Percentiles rank a stretch among this genome's conserved stretches.
Evolutionary conservation across 2,797 vertebrate genomes (phyloP).

Genomic region (Morelia viridis): DNA sequence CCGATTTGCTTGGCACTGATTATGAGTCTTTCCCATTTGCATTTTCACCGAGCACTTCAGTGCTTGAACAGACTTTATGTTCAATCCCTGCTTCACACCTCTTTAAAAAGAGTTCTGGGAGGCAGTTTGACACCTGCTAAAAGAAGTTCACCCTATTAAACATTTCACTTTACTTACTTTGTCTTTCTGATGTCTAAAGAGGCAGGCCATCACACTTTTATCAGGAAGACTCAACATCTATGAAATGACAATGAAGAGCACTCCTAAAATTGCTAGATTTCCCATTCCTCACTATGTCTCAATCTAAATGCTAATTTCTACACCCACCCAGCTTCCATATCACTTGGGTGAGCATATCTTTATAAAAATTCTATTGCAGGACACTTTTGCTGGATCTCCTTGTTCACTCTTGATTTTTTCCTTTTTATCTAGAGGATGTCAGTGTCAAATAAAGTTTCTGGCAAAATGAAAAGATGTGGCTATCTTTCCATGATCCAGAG

Average conservation of each 20-base stretch:
- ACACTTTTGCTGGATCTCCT: slow-evolving; percentile 1
- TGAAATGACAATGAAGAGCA: background rate
- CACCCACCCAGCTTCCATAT: slow-evolving; percentile 7
- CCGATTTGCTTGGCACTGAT: background rate
- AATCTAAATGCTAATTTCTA: slow-evolving; percentile 49
- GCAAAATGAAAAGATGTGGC: background rate
- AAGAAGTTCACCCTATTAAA: slow-evolving; percentile 15
- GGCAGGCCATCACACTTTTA: background rate
- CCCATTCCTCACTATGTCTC: slow-evolving; percentile 28
- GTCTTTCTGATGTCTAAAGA: slow-evolving; percentile 12
- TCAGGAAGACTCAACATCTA: background rate
- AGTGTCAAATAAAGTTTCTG: slow-evolving; percentile 29
- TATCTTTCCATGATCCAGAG: background rate
- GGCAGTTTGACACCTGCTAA: background rate
- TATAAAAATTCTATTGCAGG: slow-evolving; percentile 21
- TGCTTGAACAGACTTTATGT: background rate
- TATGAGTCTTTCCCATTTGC: background rate
- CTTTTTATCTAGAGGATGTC: background rate
- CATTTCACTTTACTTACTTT: slow-evolving; percentile 31
- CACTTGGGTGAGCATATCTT: slow-evolving; percentile 36
- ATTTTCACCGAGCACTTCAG: background rate
- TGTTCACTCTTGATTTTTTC: slow-evolving; percentile 14
- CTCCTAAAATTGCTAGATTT: slow-evolving; percentile 2
- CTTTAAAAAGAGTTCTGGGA: background rate
- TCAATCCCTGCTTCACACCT: background rate